These are phyloP conservation scores for Formicarius rufipectus DNA, from an alignment of 2,113 vertebrate genomes.

Conservation along the genomic window DNA sequence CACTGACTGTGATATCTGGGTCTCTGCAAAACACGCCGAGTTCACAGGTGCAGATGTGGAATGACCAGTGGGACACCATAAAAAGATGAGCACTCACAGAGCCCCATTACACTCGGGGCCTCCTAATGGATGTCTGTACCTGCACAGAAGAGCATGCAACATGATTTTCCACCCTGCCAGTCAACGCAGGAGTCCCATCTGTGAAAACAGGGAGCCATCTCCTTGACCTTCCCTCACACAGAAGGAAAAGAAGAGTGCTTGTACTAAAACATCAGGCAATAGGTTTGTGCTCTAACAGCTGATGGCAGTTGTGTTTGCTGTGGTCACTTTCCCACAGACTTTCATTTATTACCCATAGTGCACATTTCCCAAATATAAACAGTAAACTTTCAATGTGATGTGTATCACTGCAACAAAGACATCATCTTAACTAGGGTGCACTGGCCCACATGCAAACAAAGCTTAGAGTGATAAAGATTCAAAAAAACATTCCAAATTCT, in stretches of 20 bases:
- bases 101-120: neutral
- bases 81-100: neutral
- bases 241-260: neutral
- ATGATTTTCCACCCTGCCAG: neutral
- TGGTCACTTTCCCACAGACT: neutral
- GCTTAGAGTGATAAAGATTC: neutral
- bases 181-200: slow-evolving; percentile 1
- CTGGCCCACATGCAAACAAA: neutral
- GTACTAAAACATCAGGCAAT: neutral
- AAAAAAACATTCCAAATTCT: neutral
- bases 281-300: neutral
- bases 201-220: neutral
- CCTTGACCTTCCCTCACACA: neutral
- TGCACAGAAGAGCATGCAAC: neutral
- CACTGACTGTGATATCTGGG: neutral
- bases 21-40: neutral
- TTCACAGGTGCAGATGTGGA: neutral
- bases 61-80: neutral
- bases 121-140: neutral
- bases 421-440: rapidly evolving
- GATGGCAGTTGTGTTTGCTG: neutral
- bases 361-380: neutral
- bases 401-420: neutral
- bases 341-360: neutral
- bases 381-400: neutral